Base-by-base conservation (phyloP, 2,797 vertebrate species). In the Esox lucius region DNA sequence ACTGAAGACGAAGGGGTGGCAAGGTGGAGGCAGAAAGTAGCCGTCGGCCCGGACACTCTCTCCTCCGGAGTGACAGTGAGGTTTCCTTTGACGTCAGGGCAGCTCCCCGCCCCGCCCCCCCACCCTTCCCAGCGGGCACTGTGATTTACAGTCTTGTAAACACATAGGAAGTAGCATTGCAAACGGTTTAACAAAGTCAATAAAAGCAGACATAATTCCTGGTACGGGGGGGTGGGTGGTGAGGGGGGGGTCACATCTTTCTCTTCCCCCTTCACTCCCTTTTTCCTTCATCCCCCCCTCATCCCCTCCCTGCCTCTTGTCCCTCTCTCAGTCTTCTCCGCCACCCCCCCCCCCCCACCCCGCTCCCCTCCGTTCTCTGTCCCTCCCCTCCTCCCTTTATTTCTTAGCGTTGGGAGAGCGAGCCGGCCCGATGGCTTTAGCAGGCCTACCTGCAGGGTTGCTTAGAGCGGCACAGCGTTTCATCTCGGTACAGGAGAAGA, bases 131-230 rank as follows among this genome's bases (percentile, higher is more conserved):
- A 68, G 90, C 89, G 87, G 81, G 83, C 84, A 84, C 85, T 75
- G 82, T 92, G 90, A 93, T 93, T 94, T 94, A 94, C 90, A 87
- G 90, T 93, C 93, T 93, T 94, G 93, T 94, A 94, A 94, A 94
- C 93, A 94, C 93, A 91, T 93, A 91, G 91, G 91, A 94, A 90
- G 91, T 89, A 92, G 90, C 91, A 93, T 91, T 93, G 92, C 91
- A 93, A 94, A 94, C n/a, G 88, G 87, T 93, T 94, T 93, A 94
- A 93, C 93, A 94, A 93, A 94, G 92, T 94, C 93, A 93, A 94
- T 94, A 94, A 95, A 94, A 94, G 91, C 92, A 93, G 93, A 94
- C 91, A 89, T 93, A 82, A 84, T 92, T 93, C 89, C 88, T 89
- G 87, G 91, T 91, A 90, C 87, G 11, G 42, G 35, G 35, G 35